These are phyloP conservation scores for Hylomyscus alleni DNA, from an alignment of 2,797 vertebrate species.

Conservation along the genomic window DNA sequence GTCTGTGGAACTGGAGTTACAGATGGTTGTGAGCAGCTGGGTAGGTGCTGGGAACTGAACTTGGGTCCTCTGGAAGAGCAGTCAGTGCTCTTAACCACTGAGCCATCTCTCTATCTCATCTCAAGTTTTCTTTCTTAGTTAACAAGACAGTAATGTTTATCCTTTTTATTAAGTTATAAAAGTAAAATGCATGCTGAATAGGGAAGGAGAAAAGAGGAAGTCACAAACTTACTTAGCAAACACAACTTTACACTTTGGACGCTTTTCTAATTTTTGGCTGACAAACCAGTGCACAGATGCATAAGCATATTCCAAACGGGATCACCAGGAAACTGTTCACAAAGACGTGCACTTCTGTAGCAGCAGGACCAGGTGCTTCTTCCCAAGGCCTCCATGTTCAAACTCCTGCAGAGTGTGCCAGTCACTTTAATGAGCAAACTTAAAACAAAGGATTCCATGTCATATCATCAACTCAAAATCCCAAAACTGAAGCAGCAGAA, in stretches of 20 bases:
- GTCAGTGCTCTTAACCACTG: neutral
- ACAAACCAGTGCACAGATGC: constrained; percentile 16
- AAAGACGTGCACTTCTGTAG: neutral
- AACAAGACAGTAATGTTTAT: neutral
- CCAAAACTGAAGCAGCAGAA: constrained; percentile 19
- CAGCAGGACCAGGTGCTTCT: neutral
- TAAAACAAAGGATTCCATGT: constrained; percentile 12
- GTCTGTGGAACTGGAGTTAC: neutral
- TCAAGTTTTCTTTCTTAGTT: neutral
- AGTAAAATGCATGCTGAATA: neutral
- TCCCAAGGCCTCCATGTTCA: neutral
- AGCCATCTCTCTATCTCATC: neutral
- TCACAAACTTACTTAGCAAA: neutral
- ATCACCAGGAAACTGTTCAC: neutral
- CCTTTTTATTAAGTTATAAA: neutral
- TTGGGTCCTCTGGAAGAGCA: neutral
- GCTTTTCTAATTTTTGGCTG: constrained; percentile 54
- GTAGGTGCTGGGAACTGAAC: neutral
- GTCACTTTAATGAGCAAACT: constrained; percentile 42
- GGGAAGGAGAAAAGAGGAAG: neutral
- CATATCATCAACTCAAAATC: neutral
- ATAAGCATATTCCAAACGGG: neutral
- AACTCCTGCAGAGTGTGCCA: neutral
- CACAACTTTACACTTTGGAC: neutral
- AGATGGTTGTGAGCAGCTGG: neutral